Conservation (phyloP, 2,113 vertebrate species). For the Arvicanthis niloticus region DNA sequence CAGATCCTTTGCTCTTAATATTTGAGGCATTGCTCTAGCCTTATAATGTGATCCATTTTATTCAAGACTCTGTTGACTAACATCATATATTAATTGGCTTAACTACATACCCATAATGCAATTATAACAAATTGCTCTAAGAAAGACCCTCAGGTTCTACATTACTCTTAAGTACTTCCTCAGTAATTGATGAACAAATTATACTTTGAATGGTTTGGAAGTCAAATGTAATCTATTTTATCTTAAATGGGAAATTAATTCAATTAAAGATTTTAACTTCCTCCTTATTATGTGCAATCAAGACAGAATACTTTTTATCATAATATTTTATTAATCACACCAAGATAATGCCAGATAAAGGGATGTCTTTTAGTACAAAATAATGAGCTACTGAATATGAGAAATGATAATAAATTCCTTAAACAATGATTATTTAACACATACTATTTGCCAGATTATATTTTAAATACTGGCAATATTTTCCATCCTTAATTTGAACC, state of each 20-base stretch:
- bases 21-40: background rate
- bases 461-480: conserved; percentile 40
- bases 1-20: background rate
- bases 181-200: conserved; percentile 60
- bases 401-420: background rate
- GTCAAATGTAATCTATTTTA: conserved; percentile 58
- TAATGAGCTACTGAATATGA: background rate
- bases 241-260: conserved; percentile 67
- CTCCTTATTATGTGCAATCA: conserved; percentile 55
- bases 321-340: conserved; percentile 51
- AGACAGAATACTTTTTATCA: conserved; percentile 43
- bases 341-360: conserved; percentile 19
- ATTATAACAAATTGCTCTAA: conserved; percentile 64
- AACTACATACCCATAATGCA: conserved; percentile 44
- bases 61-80: conserved; percentile 49
- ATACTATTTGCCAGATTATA: background rate
- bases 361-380: conserved; percentile 24
- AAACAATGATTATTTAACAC: conserved; percentile 11
- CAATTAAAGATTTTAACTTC: conserved; percentile 63
- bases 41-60: conserved; percentile 1
- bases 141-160: conserved; percentile 43
- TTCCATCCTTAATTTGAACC: background rate
- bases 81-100: conserved; percentile 50
- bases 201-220: conserved; percentile 60
- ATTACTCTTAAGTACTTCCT: conserved; percentile 65